A percentile compares a stretch with the other conserved stretches of the same genome.
These are phyloP conservation scores for Xanthorhoe designata DNA, from an alignment of 2,888 invertebrate species.

Conservation along the genomic window DNA sequence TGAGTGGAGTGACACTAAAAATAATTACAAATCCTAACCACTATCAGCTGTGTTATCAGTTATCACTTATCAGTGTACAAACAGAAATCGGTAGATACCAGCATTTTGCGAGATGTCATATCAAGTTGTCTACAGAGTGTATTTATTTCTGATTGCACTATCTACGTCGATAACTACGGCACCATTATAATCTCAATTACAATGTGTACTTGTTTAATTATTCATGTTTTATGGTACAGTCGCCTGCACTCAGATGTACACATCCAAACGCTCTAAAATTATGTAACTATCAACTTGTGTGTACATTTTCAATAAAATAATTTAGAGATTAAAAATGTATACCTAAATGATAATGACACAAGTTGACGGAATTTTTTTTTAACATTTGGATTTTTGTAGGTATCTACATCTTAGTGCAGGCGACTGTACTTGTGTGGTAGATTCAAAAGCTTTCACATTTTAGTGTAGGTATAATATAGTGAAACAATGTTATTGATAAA, in stretches of 20 bases:
- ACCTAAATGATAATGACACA: too few relatives aligned
- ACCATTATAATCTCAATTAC: slow-evolving; percentile 46
- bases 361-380: too few relatives aligned
- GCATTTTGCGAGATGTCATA: slow-evolving; percentile 71
- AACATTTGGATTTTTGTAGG: too few relatives aligned
- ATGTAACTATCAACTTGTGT: too few relatives aligned
- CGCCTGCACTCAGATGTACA: too few relatives aligned
- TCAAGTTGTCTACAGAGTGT: slow-evolving; percentile 65
- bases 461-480: neutral
- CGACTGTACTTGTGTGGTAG: too few relatives aligned
- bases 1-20: slow-evolving; percentile 57
- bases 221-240: neutral
- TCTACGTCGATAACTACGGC: slow-evolving; percentile 58
- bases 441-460: neutral
- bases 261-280: too few relatives aligned
- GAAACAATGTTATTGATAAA: too few relatives aligned
- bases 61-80: slow-evolving; percentile 64
- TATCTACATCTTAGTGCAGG: too few relatives aligned
- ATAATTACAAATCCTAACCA: slow-evolving; percentile 65
- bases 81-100: slow-evolving; percentile 69
- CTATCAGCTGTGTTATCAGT: slow-evolving; percentile 62
- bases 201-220: slow-evolving; percentile 36
- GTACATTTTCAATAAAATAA: too few relatives aligned
- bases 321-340: too few relatives aligned
- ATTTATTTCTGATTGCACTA: slow-evolving; percentile 73